These are phyloP conservation scores for Suncus etruscus DNA, from an alignment of 2,113 vertebrate species.

Conservation along the genomic window DNA sequence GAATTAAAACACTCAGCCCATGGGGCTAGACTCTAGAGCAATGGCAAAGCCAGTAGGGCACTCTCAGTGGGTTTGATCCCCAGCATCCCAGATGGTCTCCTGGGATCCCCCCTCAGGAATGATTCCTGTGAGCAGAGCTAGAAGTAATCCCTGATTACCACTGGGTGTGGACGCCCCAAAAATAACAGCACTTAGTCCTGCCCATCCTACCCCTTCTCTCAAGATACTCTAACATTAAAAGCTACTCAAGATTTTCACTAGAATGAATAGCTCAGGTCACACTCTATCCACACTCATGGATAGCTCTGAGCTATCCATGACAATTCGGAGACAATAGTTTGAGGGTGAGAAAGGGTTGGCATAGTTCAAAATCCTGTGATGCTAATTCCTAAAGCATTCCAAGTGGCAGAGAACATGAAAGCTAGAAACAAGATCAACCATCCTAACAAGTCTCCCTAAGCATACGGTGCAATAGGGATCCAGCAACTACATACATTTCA, in stretches of 20 bases:
- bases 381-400: not conserved
- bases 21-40: too few species aligned
- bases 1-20: not conserved
- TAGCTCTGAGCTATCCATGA: slow-evolving; percentile 33
- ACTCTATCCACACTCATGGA: too few species aligned
- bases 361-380: slow-evolving; percentile 9
- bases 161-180: too few species aligned
- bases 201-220: not conserved
- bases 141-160: too few species aligned
- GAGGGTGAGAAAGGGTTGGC: not conserved
- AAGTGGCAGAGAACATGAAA: not conserved
- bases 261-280: slow-evolving; percentile 12
- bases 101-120: too few species aligned
- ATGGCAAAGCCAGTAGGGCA: too few species aligned
- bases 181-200: too few species aligned
- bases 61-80: too few species aligned
- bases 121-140: too few species aligned
- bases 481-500: not conserved
- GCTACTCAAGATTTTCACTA: slow-evolving; percentile 54
- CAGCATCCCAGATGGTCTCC: too few species aligned
- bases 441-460: not conserved
- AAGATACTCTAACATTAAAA: slow-evolving; percentile 42
- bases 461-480: not conserved
- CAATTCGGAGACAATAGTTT: not conserved
- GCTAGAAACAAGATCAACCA: not conserved